A percentile compares a stretch with the other conserved stretches of the same genome.
These are phyloP conservation scores for Bombus pyrosoma DNA, from an alignment of 1,140 invertebrate species.

Conservation along the genomic window DNA sequence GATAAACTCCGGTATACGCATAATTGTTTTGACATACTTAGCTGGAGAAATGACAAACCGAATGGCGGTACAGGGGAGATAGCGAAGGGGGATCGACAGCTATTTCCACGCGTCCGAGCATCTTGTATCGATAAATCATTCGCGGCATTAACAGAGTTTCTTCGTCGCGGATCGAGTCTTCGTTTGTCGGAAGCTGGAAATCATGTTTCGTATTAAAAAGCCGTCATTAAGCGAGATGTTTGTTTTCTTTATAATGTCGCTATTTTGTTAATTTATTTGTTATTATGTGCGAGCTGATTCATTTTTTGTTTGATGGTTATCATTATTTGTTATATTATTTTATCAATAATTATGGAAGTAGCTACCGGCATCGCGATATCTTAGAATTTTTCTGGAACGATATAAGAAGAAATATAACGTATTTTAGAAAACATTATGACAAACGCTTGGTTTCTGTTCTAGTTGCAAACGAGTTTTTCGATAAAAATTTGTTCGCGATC, in stretches of 20 bases:
- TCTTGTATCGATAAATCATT: constrained; percentile 9
- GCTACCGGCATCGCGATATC: too few relatives aligned
- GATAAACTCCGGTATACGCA: constrained; percentile 41
- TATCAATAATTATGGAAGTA: not conserved
- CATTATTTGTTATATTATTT: not conserved
- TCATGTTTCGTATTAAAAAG: not conserved
- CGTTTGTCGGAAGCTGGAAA: not conserved
- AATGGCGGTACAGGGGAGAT: not conserved
- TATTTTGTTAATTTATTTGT: not conserved
- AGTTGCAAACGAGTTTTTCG: too few relatives aligned
- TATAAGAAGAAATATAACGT: too few relatives aligned
- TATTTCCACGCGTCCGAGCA: constrained; percentile 28
- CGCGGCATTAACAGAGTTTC: not conserved
- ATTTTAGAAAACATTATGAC: too few relatives aligned
- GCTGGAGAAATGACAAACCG: constrained; percentile 40
- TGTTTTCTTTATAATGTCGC: not conserved
- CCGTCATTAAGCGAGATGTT: too few relatives aligned
- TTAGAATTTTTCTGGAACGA: too few relatives aligned
- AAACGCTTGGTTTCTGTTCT: too few relatives aligned
- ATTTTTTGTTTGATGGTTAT: not conserved
- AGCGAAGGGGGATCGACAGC: constrained; percentile 32
- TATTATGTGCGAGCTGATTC: not conserved
- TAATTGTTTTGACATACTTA: constrained; percentile 58
- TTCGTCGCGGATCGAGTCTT: not conserved
- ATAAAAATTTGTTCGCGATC: too few relatives aligned